A percentile compares a stretch with the other conserved stretches of the same genome.
These are phyloP conservation scores for Hesperophylax magnus DNA, from an alignment of 1,140 invertebrate genomes.

Conservation along the genomic window DNA sequence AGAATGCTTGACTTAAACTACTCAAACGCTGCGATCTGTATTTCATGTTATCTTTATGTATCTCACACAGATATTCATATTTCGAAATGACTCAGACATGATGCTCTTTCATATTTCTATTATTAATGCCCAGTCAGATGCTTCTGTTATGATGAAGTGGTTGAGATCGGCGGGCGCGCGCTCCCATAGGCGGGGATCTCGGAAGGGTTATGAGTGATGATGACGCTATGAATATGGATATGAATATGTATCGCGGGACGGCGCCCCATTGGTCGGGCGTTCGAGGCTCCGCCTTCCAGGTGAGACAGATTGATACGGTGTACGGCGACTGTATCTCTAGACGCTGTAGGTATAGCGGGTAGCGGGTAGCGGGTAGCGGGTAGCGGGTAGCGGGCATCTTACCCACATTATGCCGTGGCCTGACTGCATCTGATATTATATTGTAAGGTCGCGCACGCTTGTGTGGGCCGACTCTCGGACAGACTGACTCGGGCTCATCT, in stretches of 20 bases:
- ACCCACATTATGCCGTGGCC: not conserved
- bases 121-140: conserved; percentile 50
- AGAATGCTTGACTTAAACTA: not conserved
- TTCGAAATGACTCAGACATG: not conserved
- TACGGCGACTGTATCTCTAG: not conserved
- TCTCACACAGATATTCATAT: too few species aligned
- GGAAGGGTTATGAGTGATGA: conserved; percentile 56
- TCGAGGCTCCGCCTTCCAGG: conserved; percentile 44
- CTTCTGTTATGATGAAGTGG: conserved; percentile 26
- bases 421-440: conserved; percentile 46
- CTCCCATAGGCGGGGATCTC: conserved; percentile 23
- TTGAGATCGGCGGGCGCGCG: not conserved
- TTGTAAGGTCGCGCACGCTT: conserved; percentile 43
- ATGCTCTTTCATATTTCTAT: conserved; percentile 45
- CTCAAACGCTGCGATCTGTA: too few species aligned
- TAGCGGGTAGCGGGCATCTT: too few species aligned
- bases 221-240: conserved; percentile 49
- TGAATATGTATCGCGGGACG: conserved; percentile 48
- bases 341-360: too few species aligned
- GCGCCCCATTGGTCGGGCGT: conserved; percentile 45
- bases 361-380: too few species aligned
- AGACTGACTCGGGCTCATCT: conserved; percentile 44
- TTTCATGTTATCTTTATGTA: too few species aligned
- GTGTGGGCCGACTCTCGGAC: conserved; percentile 42
- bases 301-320: conserved; percentile 42